phyloP scores from a whole-genome alignment of 1,140 invertebrate genomes.

The Vollenhovia emeryi region DNA sequence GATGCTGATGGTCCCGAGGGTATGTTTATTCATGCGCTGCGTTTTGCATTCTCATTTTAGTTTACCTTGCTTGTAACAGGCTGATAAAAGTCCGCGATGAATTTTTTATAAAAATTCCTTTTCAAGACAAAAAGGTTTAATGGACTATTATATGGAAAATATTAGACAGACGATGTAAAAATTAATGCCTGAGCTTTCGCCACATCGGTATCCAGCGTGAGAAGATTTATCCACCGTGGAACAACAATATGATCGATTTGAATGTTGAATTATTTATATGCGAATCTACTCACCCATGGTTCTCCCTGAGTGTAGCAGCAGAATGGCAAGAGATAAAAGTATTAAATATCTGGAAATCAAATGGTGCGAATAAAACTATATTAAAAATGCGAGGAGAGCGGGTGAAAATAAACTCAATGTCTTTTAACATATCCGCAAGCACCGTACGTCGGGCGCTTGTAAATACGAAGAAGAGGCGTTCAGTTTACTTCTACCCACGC shows the following conservation, averaged over 20 bases:
- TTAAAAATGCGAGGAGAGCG: not conserved
- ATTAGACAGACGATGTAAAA: not conserved
- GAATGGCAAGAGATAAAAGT: conserved; percentile 73
- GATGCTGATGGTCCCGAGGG: not conserved
- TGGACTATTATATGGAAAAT: not conserved
- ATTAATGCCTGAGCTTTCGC: not conserved
- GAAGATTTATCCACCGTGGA: not conserved
- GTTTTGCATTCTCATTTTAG: conserved; percentile 18
- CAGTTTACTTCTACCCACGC: too few species aligned
- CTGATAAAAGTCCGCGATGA: conserved; percentile 1
- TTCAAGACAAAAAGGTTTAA: not conserved
- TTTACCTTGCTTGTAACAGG: not conserved
- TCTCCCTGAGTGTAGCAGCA: conserved; percentile 82
- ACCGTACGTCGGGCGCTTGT: too few species aligned
- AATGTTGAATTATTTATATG: conserved; percentile 12
- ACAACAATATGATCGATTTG: not conserved
- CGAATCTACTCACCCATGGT: conserved; percentile 84
- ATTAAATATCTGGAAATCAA: conserved; percentile 76
- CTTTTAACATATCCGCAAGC: too few species aligned
- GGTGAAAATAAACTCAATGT: not conserved
- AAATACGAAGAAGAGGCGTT: too few species aligned
- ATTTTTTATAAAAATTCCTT: not conserved
- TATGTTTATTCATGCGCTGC: conserved; percentile 26
- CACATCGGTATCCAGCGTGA: not conserved
- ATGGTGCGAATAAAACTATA: conserved; percentile 54